These are phyloP conservation scores for Drosophila nigrodunni DNA, from an alignment of 1,140 invertebrate genomes.

Conservation along the genomic window DNA sequence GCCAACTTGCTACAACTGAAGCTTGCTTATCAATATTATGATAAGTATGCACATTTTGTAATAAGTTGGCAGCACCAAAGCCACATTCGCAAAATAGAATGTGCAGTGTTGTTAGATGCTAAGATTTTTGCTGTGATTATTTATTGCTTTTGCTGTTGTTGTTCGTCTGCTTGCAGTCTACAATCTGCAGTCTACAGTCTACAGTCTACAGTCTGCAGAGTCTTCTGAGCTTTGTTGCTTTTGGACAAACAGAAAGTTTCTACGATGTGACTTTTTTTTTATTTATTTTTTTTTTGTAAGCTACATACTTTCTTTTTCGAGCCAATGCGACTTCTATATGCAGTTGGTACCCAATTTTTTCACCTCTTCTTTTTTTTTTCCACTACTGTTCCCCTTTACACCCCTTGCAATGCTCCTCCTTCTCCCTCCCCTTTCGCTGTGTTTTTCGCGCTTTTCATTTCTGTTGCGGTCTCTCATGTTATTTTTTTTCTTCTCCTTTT, in stretches of 20 bases:
- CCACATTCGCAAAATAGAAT: not conserved
- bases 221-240: constrained; percentile 6
- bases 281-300: not conserved
- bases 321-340: constrained; percentile 46
- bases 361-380: not conserved
- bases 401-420: not conserved
- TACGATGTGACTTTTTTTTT: constrained; percentile 34
- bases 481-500: constrained; percentile 30
- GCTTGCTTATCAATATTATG: too few relatives aligned
- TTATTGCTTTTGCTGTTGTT: not conserved
- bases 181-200: not conserved
- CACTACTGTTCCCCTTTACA: not conserved
- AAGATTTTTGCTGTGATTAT: not conserved
- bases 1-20: too few relatives aligned
- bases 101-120: not conserved
- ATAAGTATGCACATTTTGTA: not conserved
- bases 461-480: constrained; percentile 37
- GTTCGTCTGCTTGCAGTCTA: constrained; percentile 2
- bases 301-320: constrained; percentile 68
- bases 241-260: constrained; percentile 61
- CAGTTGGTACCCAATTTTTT: constrained; percentile 18
- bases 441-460: constrained; percentile 63
- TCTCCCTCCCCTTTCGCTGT: constrained; percentile 1
- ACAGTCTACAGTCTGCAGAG: constrained; percentile 1
- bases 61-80: constrained; percentile 12